These are phyloP conservation scores for Drosophila flavopinicola DNA, from an alignment of 2,888 invertebrate species.

Conservation along the genomic window DNA sequence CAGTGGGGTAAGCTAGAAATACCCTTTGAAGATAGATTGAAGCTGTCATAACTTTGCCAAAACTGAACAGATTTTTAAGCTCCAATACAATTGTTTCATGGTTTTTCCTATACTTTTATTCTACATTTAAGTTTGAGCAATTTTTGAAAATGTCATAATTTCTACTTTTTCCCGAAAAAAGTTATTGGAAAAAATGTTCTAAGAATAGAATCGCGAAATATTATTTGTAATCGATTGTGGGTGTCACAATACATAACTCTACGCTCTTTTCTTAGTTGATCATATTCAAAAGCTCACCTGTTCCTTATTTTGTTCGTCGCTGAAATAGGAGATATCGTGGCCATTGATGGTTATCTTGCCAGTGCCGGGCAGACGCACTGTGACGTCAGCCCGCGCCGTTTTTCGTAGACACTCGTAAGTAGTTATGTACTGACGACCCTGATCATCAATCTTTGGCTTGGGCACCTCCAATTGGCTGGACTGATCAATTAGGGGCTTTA, in stretches of 20 bases:
- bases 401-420: conserved; percentile 90
- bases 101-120: too few species aligned
- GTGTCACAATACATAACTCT: neutral
- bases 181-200: too few species aligned
- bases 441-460: conserved; percentile 88
- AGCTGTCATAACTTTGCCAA: too few species aligned
- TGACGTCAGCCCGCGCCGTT: conserved; percentile 90
- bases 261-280: too few species aligned
- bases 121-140: too few species aligned
- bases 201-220: too few species aligned
- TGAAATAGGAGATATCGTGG: conserved; percentile 90
- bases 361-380: conserved; percentile 91
- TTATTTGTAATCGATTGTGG: too few species aligned
- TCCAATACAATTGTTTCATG: too few species aligned
- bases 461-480: conserved; percentile 87
- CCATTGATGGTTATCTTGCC: conserved; percentile 94
- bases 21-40: too few species aligned
- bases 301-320: conserved; percentile 89
- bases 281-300: conserved; percentile 86
- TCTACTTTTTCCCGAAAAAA: too few species aligned
- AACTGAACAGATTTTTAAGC: too few species aligned
- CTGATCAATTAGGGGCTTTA: conserved; percentile 87
- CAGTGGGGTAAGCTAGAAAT: too few species aligned
- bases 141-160: neutral
- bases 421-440: conserved; percentile 90